A percentile compares a stretch with the other conserved stretches of the same genome.
Conservation (phyloP, 2,888 invertebrate genomes). For the Chrysina gloriosa region DNA sequence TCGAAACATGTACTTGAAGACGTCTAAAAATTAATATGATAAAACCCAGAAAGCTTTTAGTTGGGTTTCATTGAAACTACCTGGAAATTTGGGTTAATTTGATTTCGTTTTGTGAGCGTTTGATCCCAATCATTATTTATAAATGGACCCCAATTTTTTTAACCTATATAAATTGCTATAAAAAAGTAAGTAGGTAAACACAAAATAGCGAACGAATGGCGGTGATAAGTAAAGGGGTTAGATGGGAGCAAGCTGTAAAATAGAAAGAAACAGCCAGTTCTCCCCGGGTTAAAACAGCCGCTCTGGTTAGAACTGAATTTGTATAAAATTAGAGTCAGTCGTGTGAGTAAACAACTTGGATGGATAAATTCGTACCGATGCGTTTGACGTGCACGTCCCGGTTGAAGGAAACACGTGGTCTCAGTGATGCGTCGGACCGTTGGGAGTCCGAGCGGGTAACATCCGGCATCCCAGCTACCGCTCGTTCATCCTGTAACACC, state of each 20-base stretch:
- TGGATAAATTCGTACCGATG: slow-evolving; percentile 72
- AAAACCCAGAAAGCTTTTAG: not conserved
- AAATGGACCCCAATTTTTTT: too few relatives aligned
- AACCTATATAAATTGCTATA: not conserved
- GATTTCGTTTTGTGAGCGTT: too few relatives aligned
- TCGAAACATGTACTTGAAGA: too few relatives aligned
- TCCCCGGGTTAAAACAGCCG: slow-evolving; percentile 4
- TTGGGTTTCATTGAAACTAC: too few relatives aligned
- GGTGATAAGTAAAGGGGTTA: not conserved
- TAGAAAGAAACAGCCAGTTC: not conserved
- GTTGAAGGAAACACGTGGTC: slow-evolving; percentile 87
- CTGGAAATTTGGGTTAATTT: too few relatives aligned
- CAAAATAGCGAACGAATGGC: not conserved
- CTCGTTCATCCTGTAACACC: slow-evolving; percentile 60
- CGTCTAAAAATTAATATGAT: too few relatives aligned
- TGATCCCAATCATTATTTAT: too few relatives aligned
- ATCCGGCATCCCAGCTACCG: slow-evolving; percentile 67
- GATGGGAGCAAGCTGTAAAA: not conserved
- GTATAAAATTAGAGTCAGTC: slow-evolving; percentile 16
- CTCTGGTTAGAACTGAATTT: not conserved
- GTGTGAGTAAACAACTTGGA: slow-evolving; percentile 33
- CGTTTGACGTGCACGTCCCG: slow-evolving; percentile 91
- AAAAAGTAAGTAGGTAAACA: not conserved
- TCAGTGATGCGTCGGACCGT: slow-evolving; percentile 66
- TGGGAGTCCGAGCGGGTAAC: slow-evolving; percentile 69